Evolutionary conservation across 1,140 invertebrate species (phyloP).

Genomic region (Acyrthosiphon pisum): DNA sequence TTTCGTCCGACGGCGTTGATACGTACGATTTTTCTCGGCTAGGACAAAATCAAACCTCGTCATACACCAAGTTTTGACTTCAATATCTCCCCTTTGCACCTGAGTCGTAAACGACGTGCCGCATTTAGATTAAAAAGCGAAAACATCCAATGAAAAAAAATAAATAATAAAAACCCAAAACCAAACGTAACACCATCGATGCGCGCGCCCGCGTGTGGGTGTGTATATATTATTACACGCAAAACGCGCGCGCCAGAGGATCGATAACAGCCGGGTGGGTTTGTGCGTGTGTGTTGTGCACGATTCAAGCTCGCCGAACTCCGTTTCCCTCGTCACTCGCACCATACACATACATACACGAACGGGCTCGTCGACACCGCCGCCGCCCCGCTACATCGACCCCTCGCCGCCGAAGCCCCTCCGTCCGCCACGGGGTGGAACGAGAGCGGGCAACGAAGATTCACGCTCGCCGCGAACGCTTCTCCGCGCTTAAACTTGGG

Average conservation of each 20-base stretch:
- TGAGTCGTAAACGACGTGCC: neutral
- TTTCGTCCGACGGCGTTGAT: neutral
- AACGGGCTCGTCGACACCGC: neutral
- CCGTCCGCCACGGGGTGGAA: neutral
- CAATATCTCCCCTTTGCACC: neutral
- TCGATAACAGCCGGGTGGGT: slow-evolving; percentile 25
- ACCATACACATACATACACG: neutral
- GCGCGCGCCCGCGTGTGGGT: neutral
- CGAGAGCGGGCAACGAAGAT: neutral
- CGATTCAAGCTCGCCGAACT: slow-evolving; percentile 3
- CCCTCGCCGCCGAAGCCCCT: neutral
- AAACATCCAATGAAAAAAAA: neutral
- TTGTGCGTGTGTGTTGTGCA: slow-evolving; percentile 1
- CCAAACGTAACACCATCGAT: neutral
- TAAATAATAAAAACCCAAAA: neutral
- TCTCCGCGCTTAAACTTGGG: too few species aligned
- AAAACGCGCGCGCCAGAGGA: slow-evolving; percentile 15
- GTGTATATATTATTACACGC: slow-evolving; percentile 13
- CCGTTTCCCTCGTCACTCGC: neutral
- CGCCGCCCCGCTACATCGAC: neutral
- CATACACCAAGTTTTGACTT: neutral
- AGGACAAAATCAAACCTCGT: neutral
- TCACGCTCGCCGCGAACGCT: neutral
- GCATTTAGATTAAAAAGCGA: neutral
- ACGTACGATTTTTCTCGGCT: neutral